Conservation (phyloP, 2,888 invertebrate species). For the Brachylomia viminalis region DNA sequence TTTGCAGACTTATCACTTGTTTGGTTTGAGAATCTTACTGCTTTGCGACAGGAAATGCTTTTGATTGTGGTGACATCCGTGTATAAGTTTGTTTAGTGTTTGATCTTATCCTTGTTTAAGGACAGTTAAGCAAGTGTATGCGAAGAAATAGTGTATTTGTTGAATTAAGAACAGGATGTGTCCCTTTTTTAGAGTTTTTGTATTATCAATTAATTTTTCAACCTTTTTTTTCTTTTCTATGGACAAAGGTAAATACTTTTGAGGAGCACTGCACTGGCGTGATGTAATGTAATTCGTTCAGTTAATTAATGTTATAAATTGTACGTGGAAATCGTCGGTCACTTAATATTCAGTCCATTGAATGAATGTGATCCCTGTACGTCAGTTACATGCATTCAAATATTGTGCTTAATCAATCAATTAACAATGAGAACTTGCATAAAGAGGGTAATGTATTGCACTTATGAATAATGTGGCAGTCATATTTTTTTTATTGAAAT, state of each 20-base stretch:
- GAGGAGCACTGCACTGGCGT: not conserved
- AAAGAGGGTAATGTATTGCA: conserved; percentile 8
- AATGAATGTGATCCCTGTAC: conserved; percentile 28
- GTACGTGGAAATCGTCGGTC: not conserved
- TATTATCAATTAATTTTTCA: no score
- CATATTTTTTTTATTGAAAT: not conserved
- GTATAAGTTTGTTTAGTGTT: not conserved
- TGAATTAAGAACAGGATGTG: no score
- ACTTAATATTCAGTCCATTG: conserved; percentile 9
- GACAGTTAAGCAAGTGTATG: not conserved
- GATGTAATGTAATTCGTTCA: not conserved
- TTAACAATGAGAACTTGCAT: not conserved
- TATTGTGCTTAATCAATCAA: conserved; percentile 29
- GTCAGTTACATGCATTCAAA: conserved; percentile 37
- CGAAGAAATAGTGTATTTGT: no score
- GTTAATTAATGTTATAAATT: not conserved
- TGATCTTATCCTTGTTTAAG: not conserved
- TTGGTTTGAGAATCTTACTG: not conserved
- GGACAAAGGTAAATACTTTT: no score
- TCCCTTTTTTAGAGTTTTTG: not conserved
- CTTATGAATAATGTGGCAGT: not conserved
- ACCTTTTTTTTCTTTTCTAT: no score
- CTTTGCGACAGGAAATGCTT: not conserved
- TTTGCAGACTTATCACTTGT: conserved; percentile 14
- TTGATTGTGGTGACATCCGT: not conserved